A percentile compares a stretch with the other conserved stretches of the same genome.
Evolutionary conservation across 2,888 invertebrate species (phyloP).

Genomic region (Frankliniella fusca): DNA sequence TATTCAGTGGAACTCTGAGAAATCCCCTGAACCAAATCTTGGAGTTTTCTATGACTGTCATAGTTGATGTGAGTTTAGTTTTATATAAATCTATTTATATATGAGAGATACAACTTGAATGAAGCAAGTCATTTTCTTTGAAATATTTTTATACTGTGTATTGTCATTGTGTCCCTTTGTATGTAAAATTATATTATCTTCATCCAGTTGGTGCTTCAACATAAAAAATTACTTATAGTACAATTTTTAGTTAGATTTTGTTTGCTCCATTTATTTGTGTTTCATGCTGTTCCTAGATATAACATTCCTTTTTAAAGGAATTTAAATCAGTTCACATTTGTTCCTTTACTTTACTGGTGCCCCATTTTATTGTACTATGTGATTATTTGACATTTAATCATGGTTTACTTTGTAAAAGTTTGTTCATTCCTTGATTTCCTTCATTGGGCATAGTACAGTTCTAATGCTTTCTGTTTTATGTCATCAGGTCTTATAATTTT

Average conservation of each 20-base stretch:
- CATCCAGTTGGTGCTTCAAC: not conserved
- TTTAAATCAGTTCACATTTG: too few relatives aligned
- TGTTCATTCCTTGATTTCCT: not conserved
- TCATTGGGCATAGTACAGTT: not conserved
- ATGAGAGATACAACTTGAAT: not conserved
- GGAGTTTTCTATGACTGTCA: not conserved
- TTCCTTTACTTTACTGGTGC: not conserved
- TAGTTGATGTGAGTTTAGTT: not conserved
- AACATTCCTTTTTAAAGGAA: too few relatives aligned
- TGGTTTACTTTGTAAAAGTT: not conserved
- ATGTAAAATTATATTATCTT: not conserved
- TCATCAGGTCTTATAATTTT: not conserved
- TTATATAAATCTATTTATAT: not conserved
- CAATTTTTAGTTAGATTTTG: not conserved
- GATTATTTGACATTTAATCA: not conserved
- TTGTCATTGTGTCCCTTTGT: not conserved
- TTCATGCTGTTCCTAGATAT: not conserved
- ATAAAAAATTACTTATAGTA: not conserved
- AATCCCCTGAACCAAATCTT: not conserved
- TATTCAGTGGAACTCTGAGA: too few relatives aligned
- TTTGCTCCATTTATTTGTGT: not conserved
- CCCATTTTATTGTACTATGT: slow-evolving; percentile 5
- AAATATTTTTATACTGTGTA: too few relatives aligned
- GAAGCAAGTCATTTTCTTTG: too few relatives aligned
- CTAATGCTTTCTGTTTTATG: not conserved